Percentiles rank a stretch among this genome's conserved stretches.
Evolutionary conservation across 2,797 vertebrate species (phyloP).

Genomic region (Chelon labrosus): DNA sequence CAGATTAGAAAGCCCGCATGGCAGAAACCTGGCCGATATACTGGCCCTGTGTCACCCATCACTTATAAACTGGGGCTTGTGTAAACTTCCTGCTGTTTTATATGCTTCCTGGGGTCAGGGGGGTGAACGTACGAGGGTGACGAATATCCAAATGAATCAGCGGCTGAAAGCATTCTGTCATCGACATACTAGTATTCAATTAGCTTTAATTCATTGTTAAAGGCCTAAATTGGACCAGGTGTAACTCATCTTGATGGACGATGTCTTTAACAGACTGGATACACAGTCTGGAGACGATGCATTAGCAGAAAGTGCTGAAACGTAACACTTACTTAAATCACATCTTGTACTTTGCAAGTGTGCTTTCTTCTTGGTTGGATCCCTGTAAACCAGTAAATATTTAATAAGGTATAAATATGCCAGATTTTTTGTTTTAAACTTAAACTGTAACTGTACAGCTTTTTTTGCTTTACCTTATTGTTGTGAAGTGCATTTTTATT

Average conservation of each 20-base stretch:
- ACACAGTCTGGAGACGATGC: constrained; percentile 27
- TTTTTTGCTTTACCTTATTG: too few species aligned
- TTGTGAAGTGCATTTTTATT: too few species aligned
- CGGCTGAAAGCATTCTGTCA: constrained; percentile 68
- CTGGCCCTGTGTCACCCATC: constrained; percentile 49
- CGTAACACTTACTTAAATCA: constrained; percentile 2
- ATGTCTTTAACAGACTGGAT: constrained; percentile 46
- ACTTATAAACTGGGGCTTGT: constrained; percentile 68
- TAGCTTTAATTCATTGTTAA: constrained; percentile 59
- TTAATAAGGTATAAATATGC: neutral
- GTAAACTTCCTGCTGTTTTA: constrained; percentile 84
- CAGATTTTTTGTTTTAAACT: neutral
- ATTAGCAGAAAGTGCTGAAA: constrained; percentile 42
- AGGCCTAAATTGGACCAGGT: constrained; percentile 27
- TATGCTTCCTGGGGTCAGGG: constrained; percentile 77
- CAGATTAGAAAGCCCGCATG: constrained; percentile 61
- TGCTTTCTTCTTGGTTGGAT: neutral
- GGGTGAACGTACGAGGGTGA: constrained; percentile 69
- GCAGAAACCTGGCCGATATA: constrained; percentile 30
- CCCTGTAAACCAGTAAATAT: neutral
- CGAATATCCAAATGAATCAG: constrained; percentile 79
- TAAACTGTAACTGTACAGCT: neutral
- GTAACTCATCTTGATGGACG: constrained; percentile 70
- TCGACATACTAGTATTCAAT: constrained; percentile 67
- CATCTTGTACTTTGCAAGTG: neutral